Conservation (phyloP, 2,113 vertebrate genomes). For the Sterna hirundo region DNA sequence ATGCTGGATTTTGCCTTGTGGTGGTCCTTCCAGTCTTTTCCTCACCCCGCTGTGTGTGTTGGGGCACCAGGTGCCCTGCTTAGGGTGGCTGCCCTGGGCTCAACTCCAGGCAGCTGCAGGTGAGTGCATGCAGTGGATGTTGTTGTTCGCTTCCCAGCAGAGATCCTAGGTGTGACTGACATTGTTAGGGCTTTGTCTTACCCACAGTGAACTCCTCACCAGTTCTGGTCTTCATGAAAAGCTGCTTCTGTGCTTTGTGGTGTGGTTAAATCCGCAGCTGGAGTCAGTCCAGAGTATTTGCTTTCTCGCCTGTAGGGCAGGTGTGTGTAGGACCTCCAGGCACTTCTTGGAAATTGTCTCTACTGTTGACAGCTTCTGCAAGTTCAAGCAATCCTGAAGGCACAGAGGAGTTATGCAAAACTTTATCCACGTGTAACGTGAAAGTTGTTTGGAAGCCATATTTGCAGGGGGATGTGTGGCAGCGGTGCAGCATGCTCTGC, state of each 20-base stretch:
- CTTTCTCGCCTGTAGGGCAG: neutral
- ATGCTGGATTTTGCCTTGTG: neutral
- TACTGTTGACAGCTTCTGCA: neutral
- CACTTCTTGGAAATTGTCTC: neutral
- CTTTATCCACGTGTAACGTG: fast-evolving
- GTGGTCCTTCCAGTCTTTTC: neutral
- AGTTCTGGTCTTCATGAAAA: neutral
- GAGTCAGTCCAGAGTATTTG: neutral
- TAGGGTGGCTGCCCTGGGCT: fast-evolving
- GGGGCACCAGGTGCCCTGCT: neutral
- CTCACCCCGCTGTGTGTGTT: fast-evolving
- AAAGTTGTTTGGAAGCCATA: neutral
- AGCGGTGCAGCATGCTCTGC: neutral
- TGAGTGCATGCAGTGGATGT: fast-evolving
- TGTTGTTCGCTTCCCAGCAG: neutral
- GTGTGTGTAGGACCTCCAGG: neutral
- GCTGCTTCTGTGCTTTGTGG: neutral
- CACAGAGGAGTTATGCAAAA: neutral
- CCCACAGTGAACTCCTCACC: neutral
- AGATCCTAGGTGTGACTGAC: neutral
- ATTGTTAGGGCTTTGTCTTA: neutral
- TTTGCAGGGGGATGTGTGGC: neutral
- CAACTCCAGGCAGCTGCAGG: neutral
- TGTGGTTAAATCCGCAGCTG: neutral
- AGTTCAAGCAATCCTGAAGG: neutral